A percentile compares a stretch with the other conserved stretches of the same genome.
These are phyloP conservation scores for Enteromius fasciolatus DNA, from an alignment of 2,797 vertebrate species.

Conservation along the genomic window DNA sequence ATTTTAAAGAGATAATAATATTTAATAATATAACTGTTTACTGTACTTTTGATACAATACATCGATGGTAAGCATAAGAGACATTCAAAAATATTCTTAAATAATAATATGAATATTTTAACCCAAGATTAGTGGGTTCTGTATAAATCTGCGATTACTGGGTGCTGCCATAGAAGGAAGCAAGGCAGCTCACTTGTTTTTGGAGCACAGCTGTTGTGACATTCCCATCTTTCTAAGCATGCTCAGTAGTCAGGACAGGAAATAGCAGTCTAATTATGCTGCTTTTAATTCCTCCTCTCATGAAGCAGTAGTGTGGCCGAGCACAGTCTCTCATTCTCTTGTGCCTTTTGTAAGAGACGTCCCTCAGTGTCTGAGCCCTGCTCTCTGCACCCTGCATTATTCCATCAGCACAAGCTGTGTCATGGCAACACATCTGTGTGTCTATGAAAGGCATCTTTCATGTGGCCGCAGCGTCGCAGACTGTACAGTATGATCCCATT, in stretches of 20 bases:
- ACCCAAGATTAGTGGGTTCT: not conserved
- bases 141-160: not conserved
- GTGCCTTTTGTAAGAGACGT: conserved; percentile 39
- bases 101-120: not conserved
- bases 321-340: conserved; percentile 41
- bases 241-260: conserved; percentile 38
- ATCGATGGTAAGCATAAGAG: not conserved
- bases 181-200: not conserved
- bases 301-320: conserved; percentile 30
- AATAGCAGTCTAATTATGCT: conserved; percentile 46
- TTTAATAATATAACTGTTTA: not conserved
- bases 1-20: not conserved
- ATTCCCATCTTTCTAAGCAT: conserved; percentile 8
- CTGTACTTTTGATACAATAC: not conserved
- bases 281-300: conserved; percentile 34
- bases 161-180: not conserved
- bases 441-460: conserved; percentile 76
- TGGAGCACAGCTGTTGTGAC: conserved; percentile 9
- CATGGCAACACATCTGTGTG: conserved; percentile 80
- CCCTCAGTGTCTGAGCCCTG: conserved; percentile 36
- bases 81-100: not conserved
- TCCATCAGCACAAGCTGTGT: conserved; percentile 63
- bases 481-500: conserved; percentile 58
- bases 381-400: conserved; percentile 53
- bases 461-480: conserved; percentile 19